Conservation (phyloP, 2,113 vertebrate genomes). For the Tor tambroides region DNA sequence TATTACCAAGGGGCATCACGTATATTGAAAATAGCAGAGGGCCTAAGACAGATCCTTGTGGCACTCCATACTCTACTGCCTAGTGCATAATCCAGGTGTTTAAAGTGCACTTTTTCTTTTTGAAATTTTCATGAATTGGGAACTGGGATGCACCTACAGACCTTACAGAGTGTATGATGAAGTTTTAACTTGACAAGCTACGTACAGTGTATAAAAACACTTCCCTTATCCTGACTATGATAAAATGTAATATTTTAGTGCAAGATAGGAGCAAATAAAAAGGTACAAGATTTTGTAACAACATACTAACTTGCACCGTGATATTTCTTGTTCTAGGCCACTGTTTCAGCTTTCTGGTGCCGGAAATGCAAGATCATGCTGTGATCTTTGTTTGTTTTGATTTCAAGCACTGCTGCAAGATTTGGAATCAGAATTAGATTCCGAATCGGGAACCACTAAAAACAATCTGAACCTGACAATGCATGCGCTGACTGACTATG, state of each 20-base stretch:
- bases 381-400: slow-evolving; percentile 7
- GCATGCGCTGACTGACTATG: background rate
- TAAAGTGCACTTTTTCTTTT: too few relatives aligned
- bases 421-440: slow-evolving; percentile 20
- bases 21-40: too few relatives aligned
- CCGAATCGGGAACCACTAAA: background rate
- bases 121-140: too few relatives aligned
- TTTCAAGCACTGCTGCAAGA: background rate
- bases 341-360: background rate
- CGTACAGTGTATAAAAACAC: too few relatives aligned
- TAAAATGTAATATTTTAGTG: background rate
- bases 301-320: background rate
- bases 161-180: too few relatives aligned
- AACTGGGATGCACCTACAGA: too few relatives aligned
- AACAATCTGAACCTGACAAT: background rate
- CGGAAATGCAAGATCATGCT: background rate
- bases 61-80: too few relatives aligned
- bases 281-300: background rate
- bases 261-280: background rate
- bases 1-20: too few relatives aligned
- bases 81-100: too few relatives aligned
- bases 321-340: background rate
- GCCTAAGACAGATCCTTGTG: too few relatives aligned
- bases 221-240: too few relatives aligned
- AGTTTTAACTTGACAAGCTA: too few relatives aligned